phyloP scores from a whole-genome alignment of 2,113 vertebrate species.

The Mobula hypostoma region DNA sequence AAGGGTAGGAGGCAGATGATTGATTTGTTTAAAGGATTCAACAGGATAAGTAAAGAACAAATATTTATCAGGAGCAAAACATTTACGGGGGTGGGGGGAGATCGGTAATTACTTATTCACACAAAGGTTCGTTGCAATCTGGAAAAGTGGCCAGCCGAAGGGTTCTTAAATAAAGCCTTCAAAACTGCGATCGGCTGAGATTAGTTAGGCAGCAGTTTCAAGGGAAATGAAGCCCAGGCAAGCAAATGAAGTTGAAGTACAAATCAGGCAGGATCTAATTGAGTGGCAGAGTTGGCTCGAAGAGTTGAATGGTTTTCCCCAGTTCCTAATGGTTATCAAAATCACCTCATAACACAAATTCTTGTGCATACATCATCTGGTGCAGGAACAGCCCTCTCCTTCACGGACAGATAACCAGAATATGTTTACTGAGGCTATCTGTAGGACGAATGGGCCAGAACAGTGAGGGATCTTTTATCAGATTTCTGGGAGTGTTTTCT shows the following conservation, averaged over 20 bases:
- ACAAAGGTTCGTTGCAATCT: not conserved
- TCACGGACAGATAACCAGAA: not conserved
- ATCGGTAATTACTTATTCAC: not conserved
- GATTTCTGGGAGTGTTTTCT: slow-evolving; percentile 28
- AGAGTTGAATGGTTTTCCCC: not conserved
- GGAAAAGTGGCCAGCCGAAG: not conserved
- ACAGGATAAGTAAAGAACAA: not conserved
- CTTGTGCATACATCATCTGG: not conserved
- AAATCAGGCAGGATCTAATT: not conserved
- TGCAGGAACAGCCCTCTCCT: not conserved
- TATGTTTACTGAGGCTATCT: slow-evolving; percentile 25
- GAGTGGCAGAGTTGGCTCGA: not conserved
- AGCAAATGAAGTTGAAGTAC: not conserved
- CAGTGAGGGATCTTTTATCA: slow-evolving; percentile 8
- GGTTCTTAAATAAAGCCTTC: not conserved
- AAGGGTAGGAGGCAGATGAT: no score
- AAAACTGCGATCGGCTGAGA: not conserved
- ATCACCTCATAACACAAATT: no score
- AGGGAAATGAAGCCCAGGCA: not conserved
- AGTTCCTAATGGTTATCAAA: not conserved
- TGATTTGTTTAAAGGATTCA: not conserved
- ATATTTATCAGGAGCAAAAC: not conserved
- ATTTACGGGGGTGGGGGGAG: not conserved
- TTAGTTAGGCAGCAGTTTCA: not conserved
- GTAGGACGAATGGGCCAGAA: slow-evolving; percentile 15